Conservation (phyloP, 92 coral and sea anemone genomes). For the Siderastrea radians region DNA sequence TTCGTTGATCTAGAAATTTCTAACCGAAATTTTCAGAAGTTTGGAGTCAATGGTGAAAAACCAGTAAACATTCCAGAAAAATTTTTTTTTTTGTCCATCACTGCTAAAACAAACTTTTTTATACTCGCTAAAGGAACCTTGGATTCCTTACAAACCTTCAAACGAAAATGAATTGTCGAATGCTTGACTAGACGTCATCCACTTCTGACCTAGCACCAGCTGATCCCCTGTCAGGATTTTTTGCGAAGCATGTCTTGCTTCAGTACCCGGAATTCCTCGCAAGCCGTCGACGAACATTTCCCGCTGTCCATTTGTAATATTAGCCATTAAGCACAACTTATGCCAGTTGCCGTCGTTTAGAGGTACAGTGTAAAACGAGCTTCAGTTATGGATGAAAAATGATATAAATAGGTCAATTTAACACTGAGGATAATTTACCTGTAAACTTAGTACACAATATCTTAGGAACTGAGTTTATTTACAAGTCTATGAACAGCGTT, state of each 20-base stretch:
- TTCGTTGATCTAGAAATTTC: too few species aligned
- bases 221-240: background rate
- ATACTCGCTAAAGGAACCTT: too few species aligned
- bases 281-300: background rate
- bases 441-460: too few species aligned
- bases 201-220: background rate
- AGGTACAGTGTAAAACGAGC: background rate
- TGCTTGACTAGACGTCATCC: background rate
- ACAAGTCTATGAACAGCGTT: too few species aligned
- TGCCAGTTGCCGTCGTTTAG: slow-evolving; percentile 10
- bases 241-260: background rate
- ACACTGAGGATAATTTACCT: too few species aligned
- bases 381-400: background rate
- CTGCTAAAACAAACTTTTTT: too few species aligned
- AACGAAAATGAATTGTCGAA: background rate
- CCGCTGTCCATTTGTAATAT: background rate
- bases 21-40: too few species aligned
- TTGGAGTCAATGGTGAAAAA: too few species aligned
- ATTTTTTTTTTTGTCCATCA: too few species aligned
- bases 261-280: background rate
- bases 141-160: background rate
- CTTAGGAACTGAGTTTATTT: too few species aligned
- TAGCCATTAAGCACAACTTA: background rate
- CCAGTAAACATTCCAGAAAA: too few species aligned
- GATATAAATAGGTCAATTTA: too few species aligned